A percentile compares a stretch with the other conserved stretches of the same genome.
Evolutionary conservation across 2,113 vertebrate genomes (phyloP).

Genomic region (Gymnocephalus cernua): DNA sequence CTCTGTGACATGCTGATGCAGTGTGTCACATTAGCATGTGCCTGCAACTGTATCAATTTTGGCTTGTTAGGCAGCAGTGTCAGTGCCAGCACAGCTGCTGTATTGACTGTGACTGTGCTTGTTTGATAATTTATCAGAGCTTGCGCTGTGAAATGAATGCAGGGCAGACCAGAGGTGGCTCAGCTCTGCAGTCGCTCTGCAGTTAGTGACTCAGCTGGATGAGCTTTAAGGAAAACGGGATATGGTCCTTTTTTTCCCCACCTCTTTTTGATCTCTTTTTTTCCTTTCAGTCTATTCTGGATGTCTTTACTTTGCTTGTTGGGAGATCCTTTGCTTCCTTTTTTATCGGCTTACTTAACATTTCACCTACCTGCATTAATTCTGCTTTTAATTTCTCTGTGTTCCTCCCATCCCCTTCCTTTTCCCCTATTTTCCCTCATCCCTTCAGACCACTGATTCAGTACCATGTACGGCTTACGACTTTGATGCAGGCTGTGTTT

Average conservation of each 20-base stretch:
- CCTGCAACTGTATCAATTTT: slow-evolving; percentile 31
- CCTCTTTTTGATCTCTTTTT: slow-evolving; percentile 7
- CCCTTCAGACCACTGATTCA: slow-evolving; percentile 9
- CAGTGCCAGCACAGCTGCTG: slow-evolving; percentile 40
- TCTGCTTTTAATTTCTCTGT: not conserved
- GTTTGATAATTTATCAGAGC: slow-evolving; percentile 73
- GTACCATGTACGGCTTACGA: slow-evolving; percentile 9
- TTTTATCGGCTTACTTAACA: not conserved
- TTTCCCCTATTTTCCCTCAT: not conserved
- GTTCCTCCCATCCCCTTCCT: not conserved
- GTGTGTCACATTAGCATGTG: slow-evolving; percentile 43
- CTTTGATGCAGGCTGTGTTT: slow-evolving; percentile 37
- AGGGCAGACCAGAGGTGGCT: slow-evolving; percentile 59
- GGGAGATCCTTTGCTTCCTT: not conserved
- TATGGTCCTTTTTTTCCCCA: not conserved
- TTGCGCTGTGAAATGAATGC: slow-evolving; percentile 59
- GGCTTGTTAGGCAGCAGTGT: slow-evolving; percentile 48
- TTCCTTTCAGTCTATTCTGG: not conserved
- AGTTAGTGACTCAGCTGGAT: slow-evolving; percentile 73
- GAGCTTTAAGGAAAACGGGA: slow-evolving; percentile 6
- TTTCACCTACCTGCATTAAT: slow-evolving; percentile 12
- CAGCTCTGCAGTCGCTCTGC: slow-evolving; percentile 58
- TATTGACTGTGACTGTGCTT: slow-evolving; percentile 44
- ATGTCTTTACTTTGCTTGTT: not conserved
- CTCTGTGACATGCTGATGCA: slow-evolving; percentile 36